Base-by-base conservation (phyloP, 2,888 invertebrate species). In the Biston betularia region DNA sequence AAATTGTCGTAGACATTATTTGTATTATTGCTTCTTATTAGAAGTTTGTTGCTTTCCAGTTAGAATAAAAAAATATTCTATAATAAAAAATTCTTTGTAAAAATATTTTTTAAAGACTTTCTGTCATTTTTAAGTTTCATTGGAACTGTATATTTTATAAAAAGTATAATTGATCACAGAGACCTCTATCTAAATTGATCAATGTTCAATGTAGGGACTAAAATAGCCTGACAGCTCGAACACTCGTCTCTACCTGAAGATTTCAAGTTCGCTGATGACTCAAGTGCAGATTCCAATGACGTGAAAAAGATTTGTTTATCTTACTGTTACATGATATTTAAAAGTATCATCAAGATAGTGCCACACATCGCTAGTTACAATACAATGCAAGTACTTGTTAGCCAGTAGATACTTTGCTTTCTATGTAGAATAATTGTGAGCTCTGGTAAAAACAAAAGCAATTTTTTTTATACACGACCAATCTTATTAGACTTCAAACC, bases 191-290 rank as follows among this genome's bases (percentile, higher is more conserved):
- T 34, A 56, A 48, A 44, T 49, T 40, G n/a, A 59, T n/a, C 12
- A 15, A 15, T 58, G 57, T 66, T 58, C 54, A 65, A 71, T 76
- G 76, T 77, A 76, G 74, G 69, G 75, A 74, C 78, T 73, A 74
- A 82, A 83, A 86, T 85, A 84, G 79, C 76, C 49, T 64, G 67
- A 70, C 73, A 62, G 48, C 56, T 54, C 59, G 74, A 76, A 74
- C 75, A 73, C 64, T 68, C 74, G 75, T 68, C 55, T 74, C 75
- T 76, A 86, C 86, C 85, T 83, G 83, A 77, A 73, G 75, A 76
- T 74, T 75, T 75, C 83, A 85, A 85, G 79, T 82, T 85, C 83
- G 79, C 78, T 66, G 74, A 72, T 86, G 85, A 84, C 71, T 85
- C 82, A 82, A 76, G 74, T 74, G 72, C 66, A 65, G 75, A 82